These are phyloP conservation scores for Caranx ignobilis DNA, from an alignment of 2,113 vertebrate species.

Conservation along the genomic window DNA sequence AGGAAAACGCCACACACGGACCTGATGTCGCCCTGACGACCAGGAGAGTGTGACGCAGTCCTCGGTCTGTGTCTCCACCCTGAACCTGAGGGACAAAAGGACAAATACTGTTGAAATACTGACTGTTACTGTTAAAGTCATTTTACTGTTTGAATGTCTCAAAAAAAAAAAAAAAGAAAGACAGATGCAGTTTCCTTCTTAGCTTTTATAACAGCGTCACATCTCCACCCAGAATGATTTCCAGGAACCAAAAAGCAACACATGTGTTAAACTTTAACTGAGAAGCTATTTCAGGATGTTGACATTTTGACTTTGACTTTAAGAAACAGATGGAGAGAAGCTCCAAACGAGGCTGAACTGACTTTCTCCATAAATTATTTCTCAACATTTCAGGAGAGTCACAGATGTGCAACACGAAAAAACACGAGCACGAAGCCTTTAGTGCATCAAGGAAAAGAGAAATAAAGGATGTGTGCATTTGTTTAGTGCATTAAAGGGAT, in stretches of 20 bases:
- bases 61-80: slow-evolving; percentile 74
- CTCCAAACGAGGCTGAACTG: not conserved
- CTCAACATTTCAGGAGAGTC: not conserved
- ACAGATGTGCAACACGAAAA: not conserved
- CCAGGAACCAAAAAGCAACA: not conserved
- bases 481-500: not conserved
- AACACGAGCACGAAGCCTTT: not conserved
- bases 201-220: too few species aligned
- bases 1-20: slow-evolving; percentile 84
- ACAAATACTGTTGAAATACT: too few species aligned
- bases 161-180: not conserved
- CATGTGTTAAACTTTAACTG: not conserved
- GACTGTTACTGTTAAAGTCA: too few species aligned
- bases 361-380: not conserved
- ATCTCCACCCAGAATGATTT: not conserved
- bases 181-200: too few species aligned
- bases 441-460: not conserved
- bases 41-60: slow-evolving; percentile 82
- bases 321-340: not conserved
- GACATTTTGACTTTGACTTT: not conserved
- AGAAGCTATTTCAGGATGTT: not conserved
- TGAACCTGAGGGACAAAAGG: slow-evolving; percentile 79
- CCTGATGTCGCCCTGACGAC: slow-evolving; percentile 77
- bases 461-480: not conserved
- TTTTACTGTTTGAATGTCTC: too few species aligned